Percentiles rank a stretch among this genome's conserved stretches.
Conservation (phyloP, 2,888 invertebrate species). For the Scaptomyza reducta region DNA sequence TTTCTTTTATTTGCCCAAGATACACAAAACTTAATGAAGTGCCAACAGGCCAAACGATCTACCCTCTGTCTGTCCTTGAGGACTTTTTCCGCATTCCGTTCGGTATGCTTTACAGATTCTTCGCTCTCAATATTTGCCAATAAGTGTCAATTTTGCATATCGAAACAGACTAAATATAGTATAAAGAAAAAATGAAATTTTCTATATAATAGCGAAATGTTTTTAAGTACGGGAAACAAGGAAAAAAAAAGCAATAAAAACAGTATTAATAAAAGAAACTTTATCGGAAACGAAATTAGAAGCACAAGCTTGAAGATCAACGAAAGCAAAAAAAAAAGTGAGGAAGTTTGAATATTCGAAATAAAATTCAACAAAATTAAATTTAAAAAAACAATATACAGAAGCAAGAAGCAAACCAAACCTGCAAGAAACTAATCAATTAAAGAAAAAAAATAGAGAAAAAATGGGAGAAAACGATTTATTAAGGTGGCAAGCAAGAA, state of each 20-base stretch:
- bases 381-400: no score
- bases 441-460: neutral
- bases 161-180: constrained; percentile 16
- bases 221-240: no score
- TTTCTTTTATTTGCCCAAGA: constrained; percentile 49
- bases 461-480: neutral
- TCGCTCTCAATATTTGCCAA: constrained; percentile 11
- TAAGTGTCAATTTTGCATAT: constrained; percentile 34
- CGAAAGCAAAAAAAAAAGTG: no score
- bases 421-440: neutral
- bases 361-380: no score
- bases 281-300: no score
- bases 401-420: neutral
- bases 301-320: no score
- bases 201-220: no score
- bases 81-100: constrained; percentile 7
- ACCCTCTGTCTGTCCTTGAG: constrained; percentile 7
- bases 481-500: constrained; percentile 1
- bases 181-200: constrained; percentile 2
- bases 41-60: constrained; percentile 37
- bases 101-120: constrained; percentile 20
- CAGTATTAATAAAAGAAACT: neutral
- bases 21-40: constrained; percentile 33
- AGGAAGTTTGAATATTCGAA: no score
- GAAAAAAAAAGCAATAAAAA: no score